A percentile compares a stretch with the other conserved stretches of the same genome.
phyloP scores from a whole-genome alignment of 2,797 vertebrate species.

The Garrulus glandarius region DNA sequence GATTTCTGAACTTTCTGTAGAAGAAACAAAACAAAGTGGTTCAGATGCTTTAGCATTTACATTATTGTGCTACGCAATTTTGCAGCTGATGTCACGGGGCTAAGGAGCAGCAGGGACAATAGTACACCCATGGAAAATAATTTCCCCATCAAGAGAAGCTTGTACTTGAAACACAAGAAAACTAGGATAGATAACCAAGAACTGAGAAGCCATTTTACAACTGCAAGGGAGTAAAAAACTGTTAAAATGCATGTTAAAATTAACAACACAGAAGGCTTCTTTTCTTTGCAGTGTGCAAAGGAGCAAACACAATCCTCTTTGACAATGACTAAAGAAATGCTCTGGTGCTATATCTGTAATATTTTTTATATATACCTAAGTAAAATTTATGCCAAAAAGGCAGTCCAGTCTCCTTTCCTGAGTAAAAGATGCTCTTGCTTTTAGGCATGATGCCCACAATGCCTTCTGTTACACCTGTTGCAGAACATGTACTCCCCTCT shows the following conservation, averaged over 20 bases:
- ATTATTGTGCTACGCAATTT: not conserved
- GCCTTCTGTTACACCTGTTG: not conserved
- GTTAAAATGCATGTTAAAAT: not conserved
- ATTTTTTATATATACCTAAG: not conserved
- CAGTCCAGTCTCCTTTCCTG: not conserved
- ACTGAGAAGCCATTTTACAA: not conserved
- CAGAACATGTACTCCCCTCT: not conserved
- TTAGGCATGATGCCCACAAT: not conserved
- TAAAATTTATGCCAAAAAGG: not conserved
- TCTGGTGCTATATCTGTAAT: not conserved
- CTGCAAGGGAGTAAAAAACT: not conserved
- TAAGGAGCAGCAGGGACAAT: not conserved
- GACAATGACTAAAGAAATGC: not conserved
- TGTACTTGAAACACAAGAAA: not conserved
- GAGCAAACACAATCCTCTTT: not conserved
- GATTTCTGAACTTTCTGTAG: slow-evolving; percentile 22
- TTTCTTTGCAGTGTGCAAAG: not conserved
- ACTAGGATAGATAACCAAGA: not conserved
- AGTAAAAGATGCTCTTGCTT: not conserved
- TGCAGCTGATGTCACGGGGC: not conserved
- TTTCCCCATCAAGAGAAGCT: not conserved
- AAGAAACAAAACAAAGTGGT: not conserved
- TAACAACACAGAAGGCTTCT: not conserved
- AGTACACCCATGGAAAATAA: not conserved
- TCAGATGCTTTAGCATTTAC: not conserved